These are phyloP conservation scores for Graptemys geographica DNA, from an alignment of 2,797 vertebrate species.

Conservation along the genomic window DNA sequence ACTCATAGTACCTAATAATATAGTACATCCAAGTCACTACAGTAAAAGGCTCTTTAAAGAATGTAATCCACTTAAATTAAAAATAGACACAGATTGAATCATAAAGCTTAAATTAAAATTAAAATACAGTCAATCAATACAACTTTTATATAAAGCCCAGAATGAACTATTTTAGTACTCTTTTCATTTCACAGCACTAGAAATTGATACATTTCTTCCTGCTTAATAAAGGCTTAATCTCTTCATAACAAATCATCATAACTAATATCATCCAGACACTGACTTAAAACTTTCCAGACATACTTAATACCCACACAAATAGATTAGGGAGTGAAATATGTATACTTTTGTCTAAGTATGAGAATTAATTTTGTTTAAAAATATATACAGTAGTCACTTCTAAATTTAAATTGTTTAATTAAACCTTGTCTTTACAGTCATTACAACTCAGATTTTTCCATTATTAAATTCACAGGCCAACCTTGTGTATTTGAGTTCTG, in stretches of 20 bases:
- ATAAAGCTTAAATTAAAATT: conserved; percentile 81
- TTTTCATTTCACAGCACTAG: background rate
- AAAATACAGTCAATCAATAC: conserved; percentile 68
- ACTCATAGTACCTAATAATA: conserved; percentile 94
- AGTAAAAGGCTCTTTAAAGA: conserved; percentile 86
- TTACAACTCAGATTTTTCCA: background rate
- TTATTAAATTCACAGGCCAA: background rate
- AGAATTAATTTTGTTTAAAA: conserved; percentile 67
- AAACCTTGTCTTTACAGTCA: background rate
- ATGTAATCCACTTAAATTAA: conserved; percentile 92
- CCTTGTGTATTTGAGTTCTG: background rate
- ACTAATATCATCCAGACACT: background rate
- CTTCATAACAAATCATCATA: conserved; percentile 47
- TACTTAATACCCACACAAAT: background rate
- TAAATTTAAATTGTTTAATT: conserved; percentile 6
- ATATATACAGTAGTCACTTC: conserved; percentile 28
- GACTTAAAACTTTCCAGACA: conserved; percentile 27
- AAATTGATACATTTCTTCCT: conserved; percentile 42
- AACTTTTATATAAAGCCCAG: conserved; percentile 55
- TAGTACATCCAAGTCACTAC: conserved; percentile 87
- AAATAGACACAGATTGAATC: conserved; percentile 85
- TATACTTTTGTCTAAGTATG: conserved; percentile 21
- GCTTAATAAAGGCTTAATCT: conserved; percentile 25
- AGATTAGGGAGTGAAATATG: conserved; percentile 25
- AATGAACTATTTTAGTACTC: conserved; percentile 38